These are phyloP conservation scores for Gnatocerus cornutus DNA, from an alignment of 2,888 invertebrate genomes.

Conservation along the genomic window DNA sequence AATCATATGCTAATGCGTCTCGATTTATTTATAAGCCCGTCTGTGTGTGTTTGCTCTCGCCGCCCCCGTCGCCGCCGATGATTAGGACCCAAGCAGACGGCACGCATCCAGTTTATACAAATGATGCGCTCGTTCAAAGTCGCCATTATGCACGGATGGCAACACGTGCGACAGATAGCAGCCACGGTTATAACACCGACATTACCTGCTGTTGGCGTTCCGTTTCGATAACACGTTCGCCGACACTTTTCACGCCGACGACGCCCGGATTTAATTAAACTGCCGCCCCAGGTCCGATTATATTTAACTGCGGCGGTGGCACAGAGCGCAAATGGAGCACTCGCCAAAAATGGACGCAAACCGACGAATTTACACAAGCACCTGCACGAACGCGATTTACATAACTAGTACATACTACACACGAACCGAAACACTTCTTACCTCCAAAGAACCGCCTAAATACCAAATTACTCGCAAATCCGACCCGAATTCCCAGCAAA, in stretches of 20 bases:
- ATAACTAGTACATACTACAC: neutral
- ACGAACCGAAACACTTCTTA: neutral
- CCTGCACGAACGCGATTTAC: neutral
- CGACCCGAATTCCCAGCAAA: too few relatives aligned
- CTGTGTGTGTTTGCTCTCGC: constrained; percentile 46
- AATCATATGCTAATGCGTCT: constrained; percentile 67
- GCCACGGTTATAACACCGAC: constrained; percentile 44
- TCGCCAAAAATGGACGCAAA: constrained; percentile 5
- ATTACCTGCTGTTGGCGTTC: constrained; percentile 44
- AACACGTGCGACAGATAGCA: constrained; percentile 56
- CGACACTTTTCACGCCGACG: constrained; percentile 41
- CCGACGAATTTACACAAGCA: constrained; percentile 1
- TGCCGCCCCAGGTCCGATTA: constrained; percentile 25
- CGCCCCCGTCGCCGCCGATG: constrained; percentile 30
- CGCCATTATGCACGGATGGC: constrained; percentile 54
- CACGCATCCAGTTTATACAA: constrained; percentile 45
- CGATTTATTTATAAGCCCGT: constrained; percentile 66
- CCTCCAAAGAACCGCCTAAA: neutral
- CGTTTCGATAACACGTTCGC: constrained; percentile 45
- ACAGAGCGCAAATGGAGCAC: neutral
- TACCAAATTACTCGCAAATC: neutral
- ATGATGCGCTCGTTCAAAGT: constrained; percentile 34
- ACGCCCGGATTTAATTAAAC: constrained; percentile 49
- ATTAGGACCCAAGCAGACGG: constrained; percentile 24
- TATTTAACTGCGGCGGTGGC: constrained; percentile 7